phyloP scores from a whole-genome alignment of 1,140 invertebrate species.

The Drosophila kikkawai region DNA sequence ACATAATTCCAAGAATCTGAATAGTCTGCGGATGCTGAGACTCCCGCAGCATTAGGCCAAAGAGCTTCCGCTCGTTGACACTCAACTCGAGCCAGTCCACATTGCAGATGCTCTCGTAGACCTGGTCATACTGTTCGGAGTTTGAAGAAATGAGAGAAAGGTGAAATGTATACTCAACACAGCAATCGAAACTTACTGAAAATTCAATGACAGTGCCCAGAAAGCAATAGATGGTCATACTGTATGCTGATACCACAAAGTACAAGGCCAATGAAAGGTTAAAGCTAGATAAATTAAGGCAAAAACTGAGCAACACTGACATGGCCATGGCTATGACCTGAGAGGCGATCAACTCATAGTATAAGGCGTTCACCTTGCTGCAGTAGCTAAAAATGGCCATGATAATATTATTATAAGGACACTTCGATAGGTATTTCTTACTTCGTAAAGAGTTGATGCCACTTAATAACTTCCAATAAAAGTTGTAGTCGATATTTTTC shows the following conservation, averaged over 20 bases:
- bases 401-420: neutral
- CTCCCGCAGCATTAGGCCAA: slow-evolving; percentile 5
- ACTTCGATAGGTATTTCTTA: slow-evolving; percentile 2
- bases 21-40: slow-evolving; percentile 11
- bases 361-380: slow-evolving; percentile 36
- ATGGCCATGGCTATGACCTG: slow-evolving; percentile 58
- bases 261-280: slow-evolving; percentile 48
- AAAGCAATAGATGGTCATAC: slow-evolving; percentile 63
- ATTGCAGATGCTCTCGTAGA: slow-evolving; percentile 46
- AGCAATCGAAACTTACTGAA: slow-evolving; percentile 24
- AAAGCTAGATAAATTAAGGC: slow-evolving; percentile 48
- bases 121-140: slow-evolving; percentile 44
- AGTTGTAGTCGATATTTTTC: neutral
- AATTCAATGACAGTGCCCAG: slow-evolving; percentile 63
- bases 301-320: slow-evolving; percentile 50
- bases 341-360: slow-evolving; percentile 43
- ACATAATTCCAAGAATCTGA: slow-evolving; percentile 5
- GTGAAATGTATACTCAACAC: no score
- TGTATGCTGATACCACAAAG: slow-evolving; percentile 52
- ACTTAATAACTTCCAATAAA: slow-evolving; percentile 59
- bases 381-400: slow-evolving; percentile 40
- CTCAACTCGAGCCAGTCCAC: slow-evolving; percentile 51
- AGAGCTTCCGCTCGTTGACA: slow-evolving; percentile 4
- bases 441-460: slow-evolving; percentile 63
- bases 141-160: no score